Base-by-base conservation (phyloP, 2,888 invertebrate genomes). In the Calameuta filiformis region DNA sequence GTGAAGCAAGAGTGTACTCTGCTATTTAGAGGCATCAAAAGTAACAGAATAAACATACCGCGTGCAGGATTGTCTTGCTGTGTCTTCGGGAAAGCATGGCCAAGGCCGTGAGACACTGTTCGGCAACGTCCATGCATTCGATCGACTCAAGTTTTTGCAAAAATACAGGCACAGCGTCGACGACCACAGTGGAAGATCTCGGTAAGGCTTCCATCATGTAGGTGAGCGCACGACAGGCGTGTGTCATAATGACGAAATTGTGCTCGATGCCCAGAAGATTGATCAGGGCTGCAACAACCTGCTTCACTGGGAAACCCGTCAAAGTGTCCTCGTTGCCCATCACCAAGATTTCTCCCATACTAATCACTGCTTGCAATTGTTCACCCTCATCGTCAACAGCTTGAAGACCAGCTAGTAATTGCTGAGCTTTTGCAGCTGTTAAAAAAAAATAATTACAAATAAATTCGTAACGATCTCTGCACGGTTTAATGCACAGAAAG, bases 201-300 rank as follows among this genome's bases (percentile, higher is more conserved):
- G 99, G 99, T 84, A 99, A 91, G 0, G 99, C 98, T 92, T 99
- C 99, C 95, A 99, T 96, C 98, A 99, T 99, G 92, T 99, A 99
- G 0, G 99, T 99, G 69, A 99, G 94, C 1, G 99, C 99, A 71
- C 99, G 96, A 90, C 99, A 99, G 0, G 99, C 99, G 92, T 99
- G 98, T 91, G 99, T 98, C 99, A 99, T 99, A 94, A 99, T 98
- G 92, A 99, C 99, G 93, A 99, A 99, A 93, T 99, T 99, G 91
- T 99, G 98, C 90, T 99, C 99, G 94, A 98, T 98, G 76, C 97
- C 96, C 34, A 99, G 94, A 79, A 99, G 93, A 87, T 95, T 96
- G 82, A 98, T 97, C 68, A 99, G 94, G 11, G 98, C 98, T 0
- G 99, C 98, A 75, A 99, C 98, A 30, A 98, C 98, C 92, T 98